Evolutionary conservation across 2,888 invertebrate genomes (phyloP), one percentile per base, ranked within the genome.

Genomic region (Muscina levida): DNA sequence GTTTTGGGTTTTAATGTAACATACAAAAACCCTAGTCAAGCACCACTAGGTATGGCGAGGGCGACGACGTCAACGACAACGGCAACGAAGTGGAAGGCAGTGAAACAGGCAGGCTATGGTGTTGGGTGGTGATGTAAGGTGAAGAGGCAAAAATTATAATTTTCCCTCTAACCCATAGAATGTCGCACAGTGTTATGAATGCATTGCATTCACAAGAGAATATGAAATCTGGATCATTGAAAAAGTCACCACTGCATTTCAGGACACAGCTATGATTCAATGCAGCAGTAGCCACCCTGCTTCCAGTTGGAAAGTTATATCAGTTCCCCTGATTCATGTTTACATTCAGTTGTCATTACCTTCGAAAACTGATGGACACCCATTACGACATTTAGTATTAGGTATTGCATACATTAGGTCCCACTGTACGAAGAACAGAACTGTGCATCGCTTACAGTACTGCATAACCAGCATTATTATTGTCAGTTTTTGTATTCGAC

Each of bases 11-110:
- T 31, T 31, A 31, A 8, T 31, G 44, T 44, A 65, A 56, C 37
- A 70, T n/a, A n/a, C 39, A 72, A 46, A 70, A 74, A 31, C 70
- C 73, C 66, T 37, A 75, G 68, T 66, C 76, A 72, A 72, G 48
- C 72, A 72, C 31, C 76, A 65, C 68, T 65, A 76, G 68, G 72
- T 71, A 75, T 67, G 31, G 8, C 31, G 3, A 31, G 31, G 31
- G 31, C 31, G 31, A 31, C 31, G 31, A 8, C 31, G 31, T 31
- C 31, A 31, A 8, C 8, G 31, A 31, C 31, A 8, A 31, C 31
- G 31, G 3, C 8, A 31, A 8, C 31, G 31, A 72, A 22, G 26
- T 57, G 37, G 15, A 39, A 59, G 19, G 39, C 59, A 39, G 39
- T 39, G 59, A 59, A 59, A 59, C 37, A 56, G 26, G 31, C 37